Base-by-base conservation (phyloP, 2,113 vertebrate species). In the Zosterops lateralis region DNA sequence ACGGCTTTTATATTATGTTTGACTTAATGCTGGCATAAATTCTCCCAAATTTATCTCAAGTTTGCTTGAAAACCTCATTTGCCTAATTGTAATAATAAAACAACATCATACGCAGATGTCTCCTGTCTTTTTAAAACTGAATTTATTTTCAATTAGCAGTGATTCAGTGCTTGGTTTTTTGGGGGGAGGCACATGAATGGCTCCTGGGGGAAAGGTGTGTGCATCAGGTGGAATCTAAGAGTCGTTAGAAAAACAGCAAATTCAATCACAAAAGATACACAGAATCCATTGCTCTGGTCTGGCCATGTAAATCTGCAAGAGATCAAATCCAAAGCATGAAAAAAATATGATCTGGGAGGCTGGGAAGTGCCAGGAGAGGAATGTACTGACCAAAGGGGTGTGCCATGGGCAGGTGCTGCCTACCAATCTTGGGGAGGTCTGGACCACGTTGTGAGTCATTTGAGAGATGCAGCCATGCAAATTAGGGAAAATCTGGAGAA, bases 51-150 rank as follows among this genome's bases (percentile, higher is more conserved):
- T 91, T 95, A 95, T 92, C 97, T 94, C 89, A 87, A 93, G 83
- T 96, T 96, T 96, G 83, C 91, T 95, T 88, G 92, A 95, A 96
- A 97, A 96, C 50, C 82, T 95, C 92, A 87, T 97, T 96, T 95
- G 87, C 93, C 67, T 97, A 96, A 96, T 96, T 97, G 94, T 93
- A 95, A 93, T 79, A 96, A 94, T 94, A 91, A 93, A 96, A 86
- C 68, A 90, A 64, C 84, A 96, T 92, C 85, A 77, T 56, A 91
- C 80, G 92, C 93, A 93, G 95, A 93, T 97, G 94, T 75, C 58
- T 95, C 74, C 71, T 90, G 92, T 85, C 85, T 92, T 96, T 96
- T 94, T 82, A 73, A 92, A 89, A 94, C 62, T 74, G 68, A 89
- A 84, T 96, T 96, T 96, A 68, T 75, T 95, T 96, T 96, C 96